Base-by-base conservation (phyloP, 2,797 vertebrate genomes). In the Acipenser ruthenus region DNA sequence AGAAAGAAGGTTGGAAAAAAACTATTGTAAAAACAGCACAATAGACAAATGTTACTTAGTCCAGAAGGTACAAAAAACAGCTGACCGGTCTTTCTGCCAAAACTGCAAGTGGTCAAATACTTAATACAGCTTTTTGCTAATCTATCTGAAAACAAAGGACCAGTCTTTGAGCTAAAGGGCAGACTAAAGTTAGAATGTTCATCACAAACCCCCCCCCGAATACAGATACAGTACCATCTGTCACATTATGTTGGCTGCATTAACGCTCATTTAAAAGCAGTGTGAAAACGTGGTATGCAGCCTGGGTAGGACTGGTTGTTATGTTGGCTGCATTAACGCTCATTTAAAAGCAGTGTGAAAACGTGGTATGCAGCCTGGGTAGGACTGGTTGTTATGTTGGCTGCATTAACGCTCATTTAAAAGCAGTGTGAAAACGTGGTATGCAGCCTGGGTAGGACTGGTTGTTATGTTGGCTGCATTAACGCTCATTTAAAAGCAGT, bases 161-260 rank as follows among this genome's bases (percentile, higher is more conserved):
- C 78, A 86, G 84, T 86, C 81, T 88, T 83, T 68, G 74, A 81
- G 75, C 77, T 69, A 80, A 83, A 80, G 77, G 72, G 52, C 52
- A 55, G 23, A 37, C 2, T 37, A 37, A 37, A 37, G 23, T 37
- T 23, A 23, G 23, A 23, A 23, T 3, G 3, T 23, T 23, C 3
- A 3, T 23, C 23, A 23, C 23, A 23, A n/a, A n/a, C 1, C 18
- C 18, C 18, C 18, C 18, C 18, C 18, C 18, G 18, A 18, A 18
- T 18, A 18, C 37, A 37, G 37, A 37, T 37, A 37, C 37, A 37
- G 18, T 18, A 18, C 18, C 18, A 18, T 18, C 18, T 18, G 18
- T 18, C 18, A 18, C 18, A 18, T 18, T 18, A 18, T 18, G 18
- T 37, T 37, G 37, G 37, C 37, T 37, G 5, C 37, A 37, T 37